Conservation (phyloP, 2,797 vertebrate species). For the Manis crassicaudata region DNA sequence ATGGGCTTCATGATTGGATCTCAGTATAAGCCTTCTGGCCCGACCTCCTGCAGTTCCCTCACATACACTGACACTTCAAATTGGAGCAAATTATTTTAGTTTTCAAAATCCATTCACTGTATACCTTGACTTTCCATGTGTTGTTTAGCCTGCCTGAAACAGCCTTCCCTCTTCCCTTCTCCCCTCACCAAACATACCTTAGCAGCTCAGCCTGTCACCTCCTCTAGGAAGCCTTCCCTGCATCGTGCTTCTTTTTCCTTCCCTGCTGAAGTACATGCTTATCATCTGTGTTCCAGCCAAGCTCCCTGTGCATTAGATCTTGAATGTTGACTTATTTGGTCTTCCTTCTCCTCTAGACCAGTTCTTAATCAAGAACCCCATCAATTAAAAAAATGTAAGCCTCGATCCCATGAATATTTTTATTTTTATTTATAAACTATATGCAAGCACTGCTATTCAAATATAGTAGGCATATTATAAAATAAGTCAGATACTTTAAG, state of each 20-base stretch:
- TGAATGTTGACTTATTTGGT: neutral
- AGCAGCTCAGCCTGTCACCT: neutral
- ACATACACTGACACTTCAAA: neutral
- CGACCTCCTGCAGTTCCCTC: neutral
- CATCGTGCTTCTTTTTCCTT: neutral
- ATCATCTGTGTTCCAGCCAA: neutral
- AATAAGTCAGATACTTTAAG: neutral
- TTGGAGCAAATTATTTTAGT: neutral
- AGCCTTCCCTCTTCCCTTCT: neutral
- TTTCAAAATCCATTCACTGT: neutral
- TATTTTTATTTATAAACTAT: constrained; percentile 53
- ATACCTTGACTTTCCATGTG: neutral
- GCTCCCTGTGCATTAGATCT: neutral
- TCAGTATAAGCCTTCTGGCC: neutral
- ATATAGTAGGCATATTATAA: neutral
- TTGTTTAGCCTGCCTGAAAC: neutral
- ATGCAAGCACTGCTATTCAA: neutral
- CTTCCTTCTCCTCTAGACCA: neutral
- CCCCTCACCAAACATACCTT: neutral
- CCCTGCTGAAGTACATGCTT: neutral
- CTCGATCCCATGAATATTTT: neutral
- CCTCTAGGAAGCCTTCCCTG: neutral
- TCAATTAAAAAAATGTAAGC: neutral
- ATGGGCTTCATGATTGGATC: neutral
- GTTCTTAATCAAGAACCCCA: constrained; percentile 33